A percentile compares a stretch with the other conserved stretches of the same genome.
phyloP scores from a whole-genome alignment of 2,113 vertebrate genomes.

The Sceloporus undulatus region DNA sequence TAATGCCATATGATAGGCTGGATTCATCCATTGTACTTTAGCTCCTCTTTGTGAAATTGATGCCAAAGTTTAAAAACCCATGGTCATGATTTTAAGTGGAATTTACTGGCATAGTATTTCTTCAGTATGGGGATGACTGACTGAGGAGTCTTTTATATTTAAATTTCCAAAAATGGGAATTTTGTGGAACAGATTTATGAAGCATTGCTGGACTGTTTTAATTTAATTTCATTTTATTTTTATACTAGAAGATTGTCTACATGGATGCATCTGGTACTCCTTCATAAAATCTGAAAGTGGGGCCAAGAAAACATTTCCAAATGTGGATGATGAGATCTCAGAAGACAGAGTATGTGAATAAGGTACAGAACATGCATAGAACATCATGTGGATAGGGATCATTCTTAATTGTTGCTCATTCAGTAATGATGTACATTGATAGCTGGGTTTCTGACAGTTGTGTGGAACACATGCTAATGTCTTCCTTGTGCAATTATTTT shows the following conservation, averaged over 20 bases:
- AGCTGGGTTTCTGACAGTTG: background rate
- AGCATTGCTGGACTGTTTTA: background rate
- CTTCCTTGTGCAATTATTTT: background rate
- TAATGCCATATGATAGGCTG: constrained; percentile 45
- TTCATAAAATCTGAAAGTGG: background rate
- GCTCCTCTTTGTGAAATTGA: constrained; percentile 44
- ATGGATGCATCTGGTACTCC: background rate
- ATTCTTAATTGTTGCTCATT: background rate
- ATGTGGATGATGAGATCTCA: background rate
- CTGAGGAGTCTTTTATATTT: constrained; percentile 51
- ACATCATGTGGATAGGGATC: background rate
- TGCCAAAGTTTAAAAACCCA: constrained; percentile 58
- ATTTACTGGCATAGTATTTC: constrained; percentile 43
- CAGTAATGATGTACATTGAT: background rate
- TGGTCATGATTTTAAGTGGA: constrained; percentile 53
- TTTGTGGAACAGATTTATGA: constrained; percentile 7
- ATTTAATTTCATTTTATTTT: background rate
- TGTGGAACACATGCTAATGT: too few relatives aligned
- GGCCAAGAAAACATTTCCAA: background rate
- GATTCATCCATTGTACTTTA: constrained; percentile 38
- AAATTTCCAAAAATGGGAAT: constrained; percentile 36
- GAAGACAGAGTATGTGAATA: background rate
- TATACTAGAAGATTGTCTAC: background rate
- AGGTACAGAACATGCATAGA: background rate
- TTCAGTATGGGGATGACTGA: constrained; percentile 41